Conservation (phyloP, 2,888 invertebrate species). For the Digitonthophagus gazella region DNA sequence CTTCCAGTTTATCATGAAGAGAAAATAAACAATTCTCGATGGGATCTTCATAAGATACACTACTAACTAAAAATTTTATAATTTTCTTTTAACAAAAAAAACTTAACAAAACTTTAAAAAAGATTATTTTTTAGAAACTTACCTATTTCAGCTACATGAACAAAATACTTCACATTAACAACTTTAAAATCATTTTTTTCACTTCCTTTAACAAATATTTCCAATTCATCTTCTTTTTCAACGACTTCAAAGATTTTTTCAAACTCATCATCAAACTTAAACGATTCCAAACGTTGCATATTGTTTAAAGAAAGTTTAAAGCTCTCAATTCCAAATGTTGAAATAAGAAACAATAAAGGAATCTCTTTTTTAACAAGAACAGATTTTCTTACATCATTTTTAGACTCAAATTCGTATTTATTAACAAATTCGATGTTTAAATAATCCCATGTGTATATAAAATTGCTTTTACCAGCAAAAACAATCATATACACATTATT, state of each 20-base stretch:
- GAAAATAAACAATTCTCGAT: not conserved
- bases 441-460: slow-evolving; percentile 4
- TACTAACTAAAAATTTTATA: not conserved
- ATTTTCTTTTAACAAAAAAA: not conserved
- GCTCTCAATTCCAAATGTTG: not conserved
- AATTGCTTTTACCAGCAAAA: not conserved
- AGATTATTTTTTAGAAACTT: no score
- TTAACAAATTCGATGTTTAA: slow-evolving; percentile 3
- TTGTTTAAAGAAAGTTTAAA: not conserved
- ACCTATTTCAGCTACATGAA: not conserved
- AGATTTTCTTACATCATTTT: not conserved
- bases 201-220: not conserved
- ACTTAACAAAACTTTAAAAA: no score
- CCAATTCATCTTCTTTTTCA: not conserved
- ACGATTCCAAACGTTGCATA: not conserved
- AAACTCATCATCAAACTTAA: not conserved
- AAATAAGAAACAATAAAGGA: not conserved
- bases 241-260: not conserved
- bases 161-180: not conserved
- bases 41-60: not conserved
- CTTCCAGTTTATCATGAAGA: not conserved
- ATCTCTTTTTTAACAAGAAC: not conserved
- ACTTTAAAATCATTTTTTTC: not conserved
- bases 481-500: not conserved
- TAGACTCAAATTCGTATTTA: not conserved